Percentiles rank a stretch among this genome's conserved stretches.
Conservation (phyloP, 1,140 invertebrate genomes). For the Holotrichia oblita region DNA sequence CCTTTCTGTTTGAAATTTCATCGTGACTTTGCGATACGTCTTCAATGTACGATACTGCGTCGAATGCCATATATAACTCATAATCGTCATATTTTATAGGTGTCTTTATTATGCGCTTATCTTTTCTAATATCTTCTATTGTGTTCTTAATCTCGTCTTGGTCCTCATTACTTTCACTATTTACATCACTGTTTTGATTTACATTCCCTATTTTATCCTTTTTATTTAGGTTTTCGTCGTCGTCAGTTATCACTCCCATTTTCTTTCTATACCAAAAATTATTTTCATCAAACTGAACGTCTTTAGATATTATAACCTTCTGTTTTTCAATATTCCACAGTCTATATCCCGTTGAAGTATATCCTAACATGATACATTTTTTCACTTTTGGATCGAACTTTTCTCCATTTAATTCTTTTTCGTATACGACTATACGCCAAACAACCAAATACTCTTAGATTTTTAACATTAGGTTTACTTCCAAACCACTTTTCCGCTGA, state of each 20-base stretch:
- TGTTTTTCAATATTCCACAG: conserved; percentile 48
- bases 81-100: conserved; percentile 41
- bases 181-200: background rate
- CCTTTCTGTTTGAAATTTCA: conserved; percentile 45
- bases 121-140: conserved; percentile 8
- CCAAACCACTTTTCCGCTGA: conserved; percentile 48
- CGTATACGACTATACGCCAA: conserved; percentile 46
- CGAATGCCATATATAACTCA: conserved; percentile 42
- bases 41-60: background rate
- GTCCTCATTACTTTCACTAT: conserved; percentile 6
- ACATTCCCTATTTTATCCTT: conserved; percentile 34
- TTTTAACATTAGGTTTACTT: conserved; percentile 47
- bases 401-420: conserved; percentile 37
- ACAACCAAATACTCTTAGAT: conserved; percentile 51
- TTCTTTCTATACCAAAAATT: background rate
- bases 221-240: conserved; percentile 37
- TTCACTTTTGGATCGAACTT: conserved; percentile 44
- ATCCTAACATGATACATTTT: conserved; percentile 47
- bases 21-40: conserved; percentile 41
- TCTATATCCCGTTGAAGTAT: conserved; percentile 50
- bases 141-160: conserved; percentile 24
- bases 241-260: background rate
- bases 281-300: conserved; percentile 46
- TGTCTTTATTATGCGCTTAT: background rate
- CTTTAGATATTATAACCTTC: conserved; percentile 49